Percentiles rank a stretch among this genome's conserved stretches.
Conservation (phyloP, 2,888 invertebrate genomes). For the Hedya salicella region DNA sequence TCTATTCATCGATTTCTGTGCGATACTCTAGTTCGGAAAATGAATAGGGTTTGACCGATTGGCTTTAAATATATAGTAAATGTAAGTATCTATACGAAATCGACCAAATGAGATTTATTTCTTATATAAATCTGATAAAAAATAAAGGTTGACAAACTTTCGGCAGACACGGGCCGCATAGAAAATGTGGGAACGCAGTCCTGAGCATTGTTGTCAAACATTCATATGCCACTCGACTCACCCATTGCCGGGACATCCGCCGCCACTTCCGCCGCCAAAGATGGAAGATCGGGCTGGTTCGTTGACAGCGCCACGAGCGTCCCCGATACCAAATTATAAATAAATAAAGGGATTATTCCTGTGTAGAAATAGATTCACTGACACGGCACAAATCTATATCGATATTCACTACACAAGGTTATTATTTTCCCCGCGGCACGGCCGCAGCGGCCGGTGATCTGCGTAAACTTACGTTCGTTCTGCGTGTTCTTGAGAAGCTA, state of each 20-base stretch:
- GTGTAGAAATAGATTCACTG: conserved; percentile 54
- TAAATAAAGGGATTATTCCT: conserved; percentile 58
- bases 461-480: conserved; percentile 78
- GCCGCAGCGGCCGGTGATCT: conserved; percentile 71
- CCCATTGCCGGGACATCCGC: conserved; percentile 84
- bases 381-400: conserved; percentile 45
- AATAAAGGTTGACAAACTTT: conserved; percentile 82
- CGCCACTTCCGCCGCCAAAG: conserved; percentile 84
- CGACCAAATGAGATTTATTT: neutral
- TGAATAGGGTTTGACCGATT: conserved; percentile 11
- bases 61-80: too few species aligned
- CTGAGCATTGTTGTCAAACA: conserved; percentile 78
- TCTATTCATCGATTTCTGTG: conserved; percentile 14
- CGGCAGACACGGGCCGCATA: conserved; percentile 79
- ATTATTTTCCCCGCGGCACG: conserved; percentile 60
- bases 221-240: conserved; percentile 80
- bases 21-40: neutral
- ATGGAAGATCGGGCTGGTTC: conserved; percentile 80
- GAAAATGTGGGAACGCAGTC: conserved; percentile 78
- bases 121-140: conserved; percentile 32
- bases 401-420: conserved; percentile 48
- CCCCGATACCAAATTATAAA: conserved; percentile 55
- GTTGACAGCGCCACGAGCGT: conserved; percentile 72
- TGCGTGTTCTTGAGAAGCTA: conserved; percentile 82
- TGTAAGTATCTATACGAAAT: neutral